Evolutionary conservation across 2,113 vertebrate genomes (phyloP), one percentile per base, ranked within the genome.

Genomic region (Sceloporus tristichus): DNA sequence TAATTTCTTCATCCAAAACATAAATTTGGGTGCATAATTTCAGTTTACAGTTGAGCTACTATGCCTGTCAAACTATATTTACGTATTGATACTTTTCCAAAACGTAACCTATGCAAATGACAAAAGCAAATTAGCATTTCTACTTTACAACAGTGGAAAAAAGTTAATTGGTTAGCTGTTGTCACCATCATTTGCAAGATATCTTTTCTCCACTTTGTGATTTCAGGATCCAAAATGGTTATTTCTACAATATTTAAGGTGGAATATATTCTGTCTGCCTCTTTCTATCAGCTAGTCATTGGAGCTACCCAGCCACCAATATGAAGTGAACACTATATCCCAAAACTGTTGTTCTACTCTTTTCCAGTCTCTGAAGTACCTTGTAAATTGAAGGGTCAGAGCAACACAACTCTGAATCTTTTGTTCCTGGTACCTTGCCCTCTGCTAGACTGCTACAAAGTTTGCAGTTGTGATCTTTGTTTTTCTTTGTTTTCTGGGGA

Each of bases 401-500:
- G 5, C 56, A 62, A 59, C 19, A 42, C 86, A 87, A 42, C 66
- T 9, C 9, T 13, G 23, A 56, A 59, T 54, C 54, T 68, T 74
- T 21, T 81, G 79, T 75, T 65, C 70, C 40, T 25, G 10, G 34
- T 0, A 3, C 5, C 54, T n/a, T n/a, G 34, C 48, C 54, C 13
- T 79, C 68, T 68, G 82, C 79, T 53, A 87, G 65, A 74, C n/a
- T n/a, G 59, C 38, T 25, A 62, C 79, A 71, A 81, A 75, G 79
- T 27, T 65, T 27, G 1, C 54, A 19, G 27, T 9, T 21, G 54
- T n/a, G 34, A 10, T 40, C 53, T 42, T 70, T 79, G 42, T 86
- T 70, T 86, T 86, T 29, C 40, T 18, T 86, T 79, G 40, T 40
- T 86, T 87, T 87, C n/a, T 42, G 38, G 70, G 54, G 38, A 87